Base-by-base conservation (phyloP, 2,113 vertebrate species). In the Toxostoma redivivum region DNA sequence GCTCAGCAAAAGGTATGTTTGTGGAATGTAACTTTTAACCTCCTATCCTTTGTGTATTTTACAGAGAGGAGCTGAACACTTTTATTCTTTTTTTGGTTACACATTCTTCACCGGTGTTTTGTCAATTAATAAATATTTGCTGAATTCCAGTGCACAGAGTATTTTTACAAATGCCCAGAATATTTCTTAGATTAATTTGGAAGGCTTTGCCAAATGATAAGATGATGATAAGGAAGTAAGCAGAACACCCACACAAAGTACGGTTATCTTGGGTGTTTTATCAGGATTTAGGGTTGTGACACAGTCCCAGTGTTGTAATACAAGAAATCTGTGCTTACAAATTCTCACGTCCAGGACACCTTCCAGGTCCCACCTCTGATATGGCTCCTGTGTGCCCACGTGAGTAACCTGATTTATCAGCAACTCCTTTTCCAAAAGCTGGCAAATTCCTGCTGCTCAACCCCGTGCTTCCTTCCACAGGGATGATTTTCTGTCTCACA, bases 151-250 rank as follows among this genome's bases (percentile, higher is more conserved):
- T 24, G 72, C 66, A 67, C 1, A 0, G 44, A 81, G 80, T 60
- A 92, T 92, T 96, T 95, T 84, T 56, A 88, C 61, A 33, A 87
- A 97, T 97, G 81, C 96, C 62, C 94, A 95, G 95, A 95, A 97
- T 97, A 94, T 96, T 93, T 96, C 33, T 80, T 77, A 94, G 83
- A 83, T 89, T 93, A 92, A 92, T 80, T 83, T 31, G 37, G 58
- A 72, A 82, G 50, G 82, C 82, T 61, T 78, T 83, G 92, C 92
- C 93, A 95, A 54, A 15, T 8, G 88, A 96, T 97, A 94, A 92
- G 81, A 44, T 35, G 65, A 18, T 54, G 92, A 92, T 90, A 92
- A 92, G 79, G 86, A 86, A 95, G 83, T 7, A 61, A 88, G 81
- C 60, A 92, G 82, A 83, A 92, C 85, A 28, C 58, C 7, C 45